Percentiles rank a stretch among this genome's conserved stretches.
phyloP scores from a whole-genome alignment of 2,797 vertebrate species.

The Tolypeutes matacus region DNA sequence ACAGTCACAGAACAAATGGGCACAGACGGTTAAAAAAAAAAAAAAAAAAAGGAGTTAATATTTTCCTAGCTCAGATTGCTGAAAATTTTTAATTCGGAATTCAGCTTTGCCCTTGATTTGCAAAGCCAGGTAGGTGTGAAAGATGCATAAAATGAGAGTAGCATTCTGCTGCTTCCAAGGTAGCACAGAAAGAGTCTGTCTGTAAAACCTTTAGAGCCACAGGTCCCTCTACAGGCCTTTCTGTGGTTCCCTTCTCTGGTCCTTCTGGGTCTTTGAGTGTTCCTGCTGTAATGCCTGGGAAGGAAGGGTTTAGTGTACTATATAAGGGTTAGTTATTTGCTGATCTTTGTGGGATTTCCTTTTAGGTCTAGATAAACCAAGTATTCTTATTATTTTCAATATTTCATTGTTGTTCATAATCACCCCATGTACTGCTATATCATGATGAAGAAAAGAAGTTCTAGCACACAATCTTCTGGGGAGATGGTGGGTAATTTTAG shows the following conservation, averaged over 20 bases:
- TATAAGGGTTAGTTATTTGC: neutral
- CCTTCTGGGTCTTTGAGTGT: neutral
- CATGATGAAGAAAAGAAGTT: conserved; percentile 11
- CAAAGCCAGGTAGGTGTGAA: neutral
- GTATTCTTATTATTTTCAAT: conserved; percentile 5
- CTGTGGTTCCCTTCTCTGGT: neutral
- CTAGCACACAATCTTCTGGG: neutral
- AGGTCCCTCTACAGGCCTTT: neutral
- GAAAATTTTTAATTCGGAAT: conserved; percentile 31
- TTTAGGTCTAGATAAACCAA: neutral
- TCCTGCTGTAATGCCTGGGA: neutral
- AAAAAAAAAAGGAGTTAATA: neutral
- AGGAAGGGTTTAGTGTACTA: neutral
- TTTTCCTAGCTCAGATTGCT: neutral
- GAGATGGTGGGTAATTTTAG: conserved; percentile 11
- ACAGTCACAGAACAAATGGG: neutral
- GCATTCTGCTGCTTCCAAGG: neutral
- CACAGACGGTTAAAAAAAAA: neutral
- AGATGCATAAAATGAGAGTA: neutral
- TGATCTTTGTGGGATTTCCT: neutral
- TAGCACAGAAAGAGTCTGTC: neutral
- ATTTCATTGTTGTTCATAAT: conserved; percentile 2
- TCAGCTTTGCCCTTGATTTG: neutral
- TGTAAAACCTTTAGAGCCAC: neutral
- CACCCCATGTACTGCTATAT: neutral